Evolutionary conservation across 2,888 invertebrate species (phyloP).

Genomic region (Drosophila barbarae): DNA sequence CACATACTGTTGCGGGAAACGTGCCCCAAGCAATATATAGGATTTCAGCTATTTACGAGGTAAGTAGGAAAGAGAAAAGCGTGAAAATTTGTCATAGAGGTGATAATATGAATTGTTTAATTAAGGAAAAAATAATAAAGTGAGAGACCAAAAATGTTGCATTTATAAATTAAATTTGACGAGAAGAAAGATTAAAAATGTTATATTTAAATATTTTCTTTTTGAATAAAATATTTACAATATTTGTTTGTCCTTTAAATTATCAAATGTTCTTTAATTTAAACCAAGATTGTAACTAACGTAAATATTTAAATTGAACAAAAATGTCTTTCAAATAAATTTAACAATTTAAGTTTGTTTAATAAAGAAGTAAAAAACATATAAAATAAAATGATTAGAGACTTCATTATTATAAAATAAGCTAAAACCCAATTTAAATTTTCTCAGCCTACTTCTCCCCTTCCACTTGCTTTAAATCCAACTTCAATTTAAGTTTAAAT

Average conservation of each 20-base stretch:
- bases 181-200: too few species aligned
- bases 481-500: background rate
- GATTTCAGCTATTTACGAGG: slow-evolving; percentile 65
- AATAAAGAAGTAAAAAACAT: background rate
- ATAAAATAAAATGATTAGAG: background rate
- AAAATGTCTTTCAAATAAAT: background rate
- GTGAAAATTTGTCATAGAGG: background rate
- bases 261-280: background rate
- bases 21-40: slow-evolving; percentile 67
- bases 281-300: background rate
- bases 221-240: background rate
- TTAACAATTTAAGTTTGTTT: background rate
- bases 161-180: background rate
- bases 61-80: slow-evolving; percentile 36
- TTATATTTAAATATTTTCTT: background rate
- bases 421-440: fast-evolving
- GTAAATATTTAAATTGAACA: background rate
- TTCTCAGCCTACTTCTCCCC: fast-evolving
- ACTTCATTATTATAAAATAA: background rate
- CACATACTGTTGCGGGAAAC: slow-evolving; percentile 59
- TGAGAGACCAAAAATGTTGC: background rate
- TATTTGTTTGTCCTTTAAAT: background rate
- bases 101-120: background rate
- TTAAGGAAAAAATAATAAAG: background rate
- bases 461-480: background rate